Conservation (phyloP, 2,797 vertebrate genomes). For the Peromyscus aztecus region DNA sequence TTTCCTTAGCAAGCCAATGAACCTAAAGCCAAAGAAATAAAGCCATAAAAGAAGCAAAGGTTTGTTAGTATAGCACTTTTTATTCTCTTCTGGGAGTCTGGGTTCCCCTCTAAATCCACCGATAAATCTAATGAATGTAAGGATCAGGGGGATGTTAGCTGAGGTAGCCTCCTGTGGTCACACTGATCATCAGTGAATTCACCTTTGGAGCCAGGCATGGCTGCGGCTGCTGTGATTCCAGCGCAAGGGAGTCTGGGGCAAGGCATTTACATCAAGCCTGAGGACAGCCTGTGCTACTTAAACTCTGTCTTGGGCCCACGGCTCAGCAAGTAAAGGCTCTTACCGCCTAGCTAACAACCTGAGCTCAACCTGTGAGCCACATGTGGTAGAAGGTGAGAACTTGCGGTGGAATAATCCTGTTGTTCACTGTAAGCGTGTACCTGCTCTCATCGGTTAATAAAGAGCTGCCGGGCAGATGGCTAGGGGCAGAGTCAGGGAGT, state of each 20-base stretch:
- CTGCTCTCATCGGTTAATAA: too few relatives aligned
- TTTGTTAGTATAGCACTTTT: background rate
- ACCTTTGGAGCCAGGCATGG: background rate
- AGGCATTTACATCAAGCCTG: background rate
- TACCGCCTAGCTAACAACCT: background rate
- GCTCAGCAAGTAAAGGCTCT: background rate
- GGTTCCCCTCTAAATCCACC: background rate
- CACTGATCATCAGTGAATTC: slow-evolving; percentile 7
- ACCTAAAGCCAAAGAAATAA: slow-evolving; percentile 11
- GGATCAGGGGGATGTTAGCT: background rate
- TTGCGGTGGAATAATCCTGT: too few relatives aligned
- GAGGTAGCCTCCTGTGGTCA: background rate
- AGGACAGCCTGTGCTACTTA: background rate
- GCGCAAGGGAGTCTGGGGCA: too few relatives aligned
- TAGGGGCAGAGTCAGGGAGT: too few relatives aligned
- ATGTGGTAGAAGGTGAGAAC: background rate
- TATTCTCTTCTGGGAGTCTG: background rate
- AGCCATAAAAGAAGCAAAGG: background rate
- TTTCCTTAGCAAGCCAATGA: background rate
- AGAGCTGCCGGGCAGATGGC: too few relatives aligned
- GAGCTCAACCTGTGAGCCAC: background rate
- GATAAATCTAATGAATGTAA: background rate
- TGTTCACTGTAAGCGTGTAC: too few relatives aligned
- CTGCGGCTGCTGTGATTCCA: background rate
- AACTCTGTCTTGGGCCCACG: background rate